Evolutionary conservation across 30 jellyfish, hydroid and myxozoan species (phyloP).

Genomic region (Chironex yamaguchii): DNA sequence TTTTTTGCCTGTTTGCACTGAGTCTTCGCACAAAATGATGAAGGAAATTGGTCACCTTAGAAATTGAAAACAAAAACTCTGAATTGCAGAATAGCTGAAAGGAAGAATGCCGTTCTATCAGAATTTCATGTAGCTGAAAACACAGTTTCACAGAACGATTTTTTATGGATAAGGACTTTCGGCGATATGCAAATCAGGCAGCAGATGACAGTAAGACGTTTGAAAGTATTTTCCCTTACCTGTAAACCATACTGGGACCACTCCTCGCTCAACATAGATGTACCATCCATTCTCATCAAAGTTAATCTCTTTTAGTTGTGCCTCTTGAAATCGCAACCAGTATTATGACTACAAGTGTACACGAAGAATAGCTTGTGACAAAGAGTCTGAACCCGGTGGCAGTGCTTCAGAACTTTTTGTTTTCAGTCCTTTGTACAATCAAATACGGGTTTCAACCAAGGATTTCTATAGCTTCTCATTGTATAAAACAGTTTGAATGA

Average conservation of each 20-base stretch:
- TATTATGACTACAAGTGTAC: slow-evolving; percentile 18
- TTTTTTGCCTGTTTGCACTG: no score
- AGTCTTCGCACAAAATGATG: no score
- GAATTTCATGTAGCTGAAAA: no score
- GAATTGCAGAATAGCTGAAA: no score
- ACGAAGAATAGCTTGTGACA: slow-evolving; percentile 22
- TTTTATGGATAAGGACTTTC: no score
- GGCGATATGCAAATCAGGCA: no score
- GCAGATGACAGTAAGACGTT: no score
- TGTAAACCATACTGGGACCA: slow-evolving; percentile 10
- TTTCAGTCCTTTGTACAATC: not conserved
- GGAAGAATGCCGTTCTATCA: no score
- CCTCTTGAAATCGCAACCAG: not conserved
- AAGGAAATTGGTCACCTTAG: no score
- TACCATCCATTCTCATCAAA: not conserved
- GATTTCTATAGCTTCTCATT: slow-evolving; percentile 17
- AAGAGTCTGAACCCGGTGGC: slow-evolving; percentile 33
- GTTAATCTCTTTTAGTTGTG: not conserved
- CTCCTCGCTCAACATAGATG: not conserved
- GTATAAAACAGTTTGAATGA: slow-evolving; percentile 15
- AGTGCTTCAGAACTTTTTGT: slow-evolving; percentile 13
- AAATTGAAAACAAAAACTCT: no score
- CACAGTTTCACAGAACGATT: no score
- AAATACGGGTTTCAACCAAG: slow-evolving; percentile 11
- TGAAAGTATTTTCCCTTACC: no score